Percentiles rank a stretch among this genome's conserved stretches.
Conservation (phyloP, 2,113 vertebrate genomes). For the Ondatra zibethicus region DNA sequence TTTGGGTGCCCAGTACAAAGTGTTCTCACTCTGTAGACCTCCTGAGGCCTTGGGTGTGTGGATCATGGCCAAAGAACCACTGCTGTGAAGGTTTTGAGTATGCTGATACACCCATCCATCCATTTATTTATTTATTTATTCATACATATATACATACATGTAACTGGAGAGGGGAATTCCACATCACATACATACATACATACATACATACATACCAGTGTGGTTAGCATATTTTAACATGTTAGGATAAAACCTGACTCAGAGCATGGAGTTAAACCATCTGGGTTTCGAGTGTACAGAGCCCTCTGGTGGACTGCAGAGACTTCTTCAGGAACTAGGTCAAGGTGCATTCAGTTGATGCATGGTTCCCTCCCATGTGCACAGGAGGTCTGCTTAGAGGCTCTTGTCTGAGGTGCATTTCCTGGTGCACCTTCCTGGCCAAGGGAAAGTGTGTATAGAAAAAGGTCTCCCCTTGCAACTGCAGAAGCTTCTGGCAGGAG, state of each 20-base stretch:
- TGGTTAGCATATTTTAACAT: background rate
- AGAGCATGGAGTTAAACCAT: background rate
- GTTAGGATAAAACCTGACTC: background rate
- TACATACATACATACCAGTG: background rate
- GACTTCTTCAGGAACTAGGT: background rate
- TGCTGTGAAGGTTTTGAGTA: background rate
- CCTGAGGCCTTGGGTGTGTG: background rate
- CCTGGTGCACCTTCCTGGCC: background rate
- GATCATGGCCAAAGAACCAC: background rate
- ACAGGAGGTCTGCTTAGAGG: background rate
- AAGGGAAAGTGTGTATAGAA: background rate
- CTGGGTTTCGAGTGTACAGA: background rate
- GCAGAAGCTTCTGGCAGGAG: background rate
- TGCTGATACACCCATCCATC: background rate
- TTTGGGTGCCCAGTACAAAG: background rate
- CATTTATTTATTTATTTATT: too few species aligned
- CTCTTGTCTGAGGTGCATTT: background rate
- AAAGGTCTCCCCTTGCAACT: background rate
- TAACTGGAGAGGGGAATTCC: too few species aligned
- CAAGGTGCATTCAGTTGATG: background rate
- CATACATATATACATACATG: accelerated
- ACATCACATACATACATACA: background rate
- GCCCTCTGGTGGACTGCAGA: background rate
- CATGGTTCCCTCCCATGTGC: accelerated
- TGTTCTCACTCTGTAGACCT: background rate